Conservation (phyloP, 1,140 invertebrate species). For the Chrysoperla carnea region DNA sequence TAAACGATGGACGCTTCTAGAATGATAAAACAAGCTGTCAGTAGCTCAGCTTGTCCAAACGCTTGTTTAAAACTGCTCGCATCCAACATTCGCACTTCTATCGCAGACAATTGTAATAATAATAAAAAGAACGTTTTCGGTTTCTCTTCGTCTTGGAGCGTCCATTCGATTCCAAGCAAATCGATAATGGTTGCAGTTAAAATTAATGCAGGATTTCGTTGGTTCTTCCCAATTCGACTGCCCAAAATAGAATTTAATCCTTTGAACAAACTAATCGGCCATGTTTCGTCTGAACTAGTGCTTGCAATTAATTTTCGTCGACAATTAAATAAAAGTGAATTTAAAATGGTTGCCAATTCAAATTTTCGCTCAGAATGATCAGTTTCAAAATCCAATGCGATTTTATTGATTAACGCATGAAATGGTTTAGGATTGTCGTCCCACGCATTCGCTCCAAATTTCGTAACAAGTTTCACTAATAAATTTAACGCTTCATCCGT, state of each 20-base stretch:
- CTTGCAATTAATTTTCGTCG: slow-evolving; percentile 39
- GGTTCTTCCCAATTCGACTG: slow-evolving; percentile 71
- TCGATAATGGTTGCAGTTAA: slow-evolving; percentile 64
- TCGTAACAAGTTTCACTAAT: slow-evolving; percentile 47
- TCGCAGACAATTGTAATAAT: slow-evolving; percentile 68
- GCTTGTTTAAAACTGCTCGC: slow-evolving; percentile 66
- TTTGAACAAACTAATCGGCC: slow-evolving; percentile 61
- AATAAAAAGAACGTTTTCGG: slow-evolving; percentile 68
- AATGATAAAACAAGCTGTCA: slow-evolving; percentile 68
- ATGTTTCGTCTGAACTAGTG: slow-evolving; percentile 45
- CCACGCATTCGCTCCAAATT: slow-evolving; percentile 55
- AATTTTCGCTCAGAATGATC: slow-evolving; percentile 78
- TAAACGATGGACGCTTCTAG: slow-evolving; percentile 66
- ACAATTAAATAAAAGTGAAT: slow-evolving; percentile 54
- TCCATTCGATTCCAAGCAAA: slow-evolving; percentile 69
- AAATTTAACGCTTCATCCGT: slow-evolving; percentile 70
- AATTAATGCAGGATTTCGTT: slow-evolving; percentile 72
- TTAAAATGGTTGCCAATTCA: slow-evolving; percentile 58
- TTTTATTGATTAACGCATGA: slow-evolving; percentile 65
- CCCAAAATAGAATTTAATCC: slow-evolving; percentile 63
- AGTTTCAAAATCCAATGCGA: slow-evolving; percentile 69
- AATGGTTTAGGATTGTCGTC: slow-evolving; percentile 51
- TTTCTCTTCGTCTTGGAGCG: slow-evolving; percentile 56
- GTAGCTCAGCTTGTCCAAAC: slow-evolving; percentile 50
- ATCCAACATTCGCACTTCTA: slow-evolving; percentile 86